A percentile compares a stretch with the other conserved stretches of the same genome.
Conservation (phyloP, 2,888 invertebrate genomes). For the Chrysolina oricalcia region DNA sequence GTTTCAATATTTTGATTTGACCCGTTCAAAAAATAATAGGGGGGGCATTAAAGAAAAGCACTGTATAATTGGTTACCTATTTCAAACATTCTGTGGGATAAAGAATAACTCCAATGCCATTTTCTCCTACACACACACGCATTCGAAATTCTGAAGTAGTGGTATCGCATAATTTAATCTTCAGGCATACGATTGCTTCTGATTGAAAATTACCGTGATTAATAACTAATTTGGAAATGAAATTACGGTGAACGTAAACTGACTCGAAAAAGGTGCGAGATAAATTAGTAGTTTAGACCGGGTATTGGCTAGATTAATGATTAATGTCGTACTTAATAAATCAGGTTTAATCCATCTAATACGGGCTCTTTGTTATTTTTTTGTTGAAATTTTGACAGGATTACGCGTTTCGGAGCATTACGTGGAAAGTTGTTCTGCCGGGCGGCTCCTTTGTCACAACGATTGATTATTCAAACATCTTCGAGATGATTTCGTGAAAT, state of each 20-base stretch:
- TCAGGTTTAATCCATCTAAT: slow-evolving; percentile 21
- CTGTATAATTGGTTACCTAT: too few relatives aligned
- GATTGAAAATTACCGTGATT: slow-evolving; percentile 46
- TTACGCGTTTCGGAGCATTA: slow-evolving; percentile 10
- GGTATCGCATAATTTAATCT: slow-evolving; percentile 44
- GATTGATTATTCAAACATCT: background rate
- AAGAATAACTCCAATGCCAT: too few relatives aligned
- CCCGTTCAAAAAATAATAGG: too few relatives aligned
- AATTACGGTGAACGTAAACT: slow-evolving; percentile 24
- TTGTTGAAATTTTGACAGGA: slow-evolving; percentile 3
- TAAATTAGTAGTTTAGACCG: slow-evolving; percentile 15
- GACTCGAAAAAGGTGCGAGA: slow-evolving; percentile 25
- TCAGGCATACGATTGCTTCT: slow-evolving; percentile 36
- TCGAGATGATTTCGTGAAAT: background rate
- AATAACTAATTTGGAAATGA: slow-evolving; percentile 43
- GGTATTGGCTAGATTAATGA: slow-evolving; percentile 20
- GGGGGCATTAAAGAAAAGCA: too few relatives aligned
- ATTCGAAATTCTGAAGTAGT: slow-evolving; percentile 44
- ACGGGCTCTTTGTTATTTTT: slow-evolving; percentile 1
- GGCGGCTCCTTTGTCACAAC: slow-evolving; percentile 5
- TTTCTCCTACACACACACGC: too few relatives aligned
- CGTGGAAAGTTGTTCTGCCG: background rate
- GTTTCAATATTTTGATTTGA: too few relatives aligned
- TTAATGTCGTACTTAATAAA: slow-evolving; percentile 18
- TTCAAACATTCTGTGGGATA: too few relatives aligned